phyloP scores from a whole-genome alignment of 2,888 invertebrate species.

The Unio delphinus region DNA sequence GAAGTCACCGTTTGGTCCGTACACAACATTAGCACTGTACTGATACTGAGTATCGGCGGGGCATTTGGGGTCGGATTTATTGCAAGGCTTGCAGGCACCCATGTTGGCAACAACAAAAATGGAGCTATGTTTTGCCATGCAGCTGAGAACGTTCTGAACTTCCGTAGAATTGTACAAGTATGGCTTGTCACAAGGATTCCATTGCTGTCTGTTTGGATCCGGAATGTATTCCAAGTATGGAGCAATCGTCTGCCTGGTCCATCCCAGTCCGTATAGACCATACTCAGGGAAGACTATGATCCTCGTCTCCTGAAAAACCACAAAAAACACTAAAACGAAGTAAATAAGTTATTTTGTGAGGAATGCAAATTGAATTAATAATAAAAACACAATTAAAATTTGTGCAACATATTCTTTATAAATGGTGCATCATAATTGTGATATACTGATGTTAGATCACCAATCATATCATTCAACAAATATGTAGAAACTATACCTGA shows the following conservation, averaged over 20 bases:
- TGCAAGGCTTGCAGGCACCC: slow-evolving; percentile 21
- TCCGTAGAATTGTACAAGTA: slow-evolving; percentile 3
- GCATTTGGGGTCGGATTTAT: slow-evolving; percentile 8
- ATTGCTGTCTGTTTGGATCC: slow-evolving; percentile 37
- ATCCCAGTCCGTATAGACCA: slow-evolving; percentile 67
- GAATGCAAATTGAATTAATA: too few relatives aligned
- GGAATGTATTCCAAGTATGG: slow-evolving; percentile 33
- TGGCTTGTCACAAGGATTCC: slow-evolving; percentile 25
- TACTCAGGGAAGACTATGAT: slow-evolving; percentile 86
- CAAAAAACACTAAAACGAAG: too few relatives aligned
- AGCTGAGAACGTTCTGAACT: slow-evolving; percentile 25
- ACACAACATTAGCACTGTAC: slow-evolving; percentile 24
- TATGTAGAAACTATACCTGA: too few relatives aligned
- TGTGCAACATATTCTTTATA: too few relatives aligned
- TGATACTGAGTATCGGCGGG: slow-evolving; percentile 20
- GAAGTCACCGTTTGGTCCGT: slow-evolving; percentile 20
- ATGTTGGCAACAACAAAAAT: slow-evolving; percentile 34
- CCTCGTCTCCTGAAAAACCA: slow-evolving; percentile 76
- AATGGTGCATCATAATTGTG: too few relatives aligned
- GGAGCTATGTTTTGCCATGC: slow-evolving; percentile 22
- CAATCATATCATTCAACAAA: too few relatives aligned
- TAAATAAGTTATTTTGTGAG: too few relatives aligned
- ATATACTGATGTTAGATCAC: too few relatives aligned
- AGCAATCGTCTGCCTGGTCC: slow-evolving; percentile 21
- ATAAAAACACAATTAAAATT: too few relatives aligned